Conservation (phyloP, 1,140 invertebrate species). For the Aphelenchoides besseyi region DNA sequence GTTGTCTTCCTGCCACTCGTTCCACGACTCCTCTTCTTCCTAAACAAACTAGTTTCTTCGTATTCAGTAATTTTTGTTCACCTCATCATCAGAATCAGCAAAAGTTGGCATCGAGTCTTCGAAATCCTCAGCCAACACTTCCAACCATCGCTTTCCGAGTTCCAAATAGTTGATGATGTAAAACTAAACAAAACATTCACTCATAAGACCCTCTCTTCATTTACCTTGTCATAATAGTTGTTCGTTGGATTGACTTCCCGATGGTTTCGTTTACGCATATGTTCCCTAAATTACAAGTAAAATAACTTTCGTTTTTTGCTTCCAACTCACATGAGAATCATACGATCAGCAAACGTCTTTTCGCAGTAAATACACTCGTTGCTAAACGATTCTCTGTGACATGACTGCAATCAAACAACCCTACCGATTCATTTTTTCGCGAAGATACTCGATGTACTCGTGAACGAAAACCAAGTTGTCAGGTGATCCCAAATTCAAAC, state of each 20-base stretch:
- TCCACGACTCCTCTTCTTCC: conserved; percentile 46
- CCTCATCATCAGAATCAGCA: conserved; percentile 48
- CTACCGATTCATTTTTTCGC: conserved; percentile 48
- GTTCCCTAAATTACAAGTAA: conserved; percentile 35
- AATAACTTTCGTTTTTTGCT: background rate
- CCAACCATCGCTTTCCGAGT: conserved; percentile 61
- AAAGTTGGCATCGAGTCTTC: conserved; percentile 63
- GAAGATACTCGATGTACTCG: conserved; percentile 60
- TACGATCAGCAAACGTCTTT: conserved; percentile 59
- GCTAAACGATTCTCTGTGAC: conserved; percentile 19
- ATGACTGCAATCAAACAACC: background rate
- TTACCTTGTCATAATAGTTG: conserved; percentile 62
- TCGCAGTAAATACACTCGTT: conserved; percentile 63
- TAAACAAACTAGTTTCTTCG: conserved; percentile 49
- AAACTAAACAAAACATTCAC: too few species aligned
- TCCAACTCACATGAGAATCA: conserved; percentile 40
- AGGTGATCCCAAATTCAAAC: conserved; percentile 60
- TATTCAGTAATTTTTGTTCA: conserved; percentile 37
- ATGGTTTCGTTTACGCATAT: conserved; percentile 62
- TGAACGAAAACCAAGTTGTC: conserved; percentile 61
- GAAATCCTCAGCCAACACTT: conserved; percentile 62
- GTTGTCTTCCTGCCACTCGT: conserved; percentile 62
- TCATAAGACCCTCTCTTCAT: background rate
- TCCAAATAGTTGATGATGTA: conserved; percentile 63
- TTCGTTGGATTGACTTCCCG: conserved; percentile 62